Evolutionary conservation across 2,888 invertebrate genomes (phyloP).

Genomic region (Pseudanteris insignis): DNA sequence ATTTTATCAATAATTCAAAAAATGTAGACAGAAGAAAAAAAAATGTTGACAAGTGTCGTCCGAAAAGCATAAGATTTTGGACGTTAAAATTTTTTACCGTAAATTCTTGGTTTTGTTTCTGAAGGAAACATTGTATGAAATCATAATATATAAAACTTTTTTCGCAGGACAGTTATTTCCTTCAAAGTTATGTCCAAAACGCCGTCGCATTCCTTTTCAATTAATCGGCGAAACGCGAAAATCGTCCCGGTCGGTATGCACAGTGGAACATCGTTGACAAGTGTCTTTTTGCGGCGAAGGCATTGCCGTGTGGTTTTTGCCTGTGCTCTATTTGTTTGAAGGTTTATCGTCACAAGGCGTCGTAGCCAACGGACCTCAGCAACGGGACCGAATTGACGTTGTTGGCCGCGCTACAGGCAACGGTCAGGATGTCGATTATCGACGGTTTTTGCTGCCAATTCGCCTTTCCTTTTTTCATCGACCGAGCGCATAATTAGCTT

Average conservation of each 20-base stretch:
- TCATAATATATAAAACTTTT: slow-evolving; percentile 3
- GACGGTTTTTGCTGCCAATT: slow-evolving; percentile 59
- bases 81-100: no score
- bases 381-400: slow-evolving; percentile 41
- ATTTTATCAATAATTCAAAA: no score
- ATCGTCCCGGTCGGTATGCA: slow-evolving; percentile 23
- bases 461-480: slow-evolving; percentile 49
- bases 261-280: slow-evolving; percentile 41
- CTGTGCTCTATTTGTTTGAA: slow-evolving; percentile 46
- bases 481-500: slow-evolving; percentile 63
- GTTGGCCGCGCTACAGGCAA: slow-evolving; percentile 40
- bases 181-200: slow-evolving; percentile 15
- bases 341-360: slow-evolving; percentile 37
- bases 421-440: slow-evolving; percentile 64
- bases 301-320: slow-evolving; percentile 34
- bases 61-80: no score
- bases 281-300: slow-evolving; percentile 32
- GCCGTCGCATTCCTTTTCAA: slow-evolving; percentile 26
- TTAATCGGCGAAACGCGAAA: slow-evolving; percentile 31
- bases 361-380: slow-evolving; percentile 37
- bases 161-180: slow-evolving; percentile 2
- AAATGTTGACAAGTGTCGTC: no score
- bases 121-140: slow-evolving; percentile 2
- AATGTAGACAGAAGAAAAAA: no score
- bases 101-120: no score